Evolutionary conservation across 2,888 invertebrate genomes (phyloP).

Genomic region (Hipparchia sbordonii): DNA sequence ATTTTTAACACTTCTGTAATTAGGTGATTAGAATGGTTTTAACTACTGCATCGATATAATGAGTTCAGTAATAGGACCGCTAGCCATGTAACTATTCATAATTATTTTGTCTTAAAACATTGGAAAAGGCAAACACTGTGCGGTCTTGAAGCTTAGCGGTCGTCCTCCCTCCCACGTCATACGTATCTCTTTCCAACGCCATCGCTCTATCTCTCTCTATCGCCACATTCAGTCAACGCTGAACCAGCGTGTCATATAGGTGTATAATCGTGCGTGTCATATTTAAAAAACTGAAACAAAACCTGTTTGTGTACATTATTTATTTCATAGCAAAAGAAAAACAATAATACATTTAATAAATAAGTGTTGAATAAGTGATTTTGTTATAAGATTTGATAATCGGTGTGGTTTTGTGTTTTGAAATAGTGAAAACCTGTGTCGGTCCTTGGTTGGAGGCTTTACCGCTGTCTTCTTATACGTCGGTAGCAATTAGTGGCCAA

Average conservation of each 20-base stretch:
- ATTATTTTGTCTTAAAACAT: conserved; percentile 36
- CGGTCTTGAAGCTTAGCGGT: conserved; percentile 71
- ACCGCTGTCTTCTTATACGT: conserved; percentile 59
- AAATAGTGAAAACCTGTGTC: conserved; percentile 71
- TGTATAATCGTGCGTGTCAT: conserved; percentile 61
- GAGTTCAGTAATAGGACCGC: neutral
- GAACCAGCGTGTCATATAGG: conserved; percentile 67
- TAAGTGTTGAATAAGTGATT: conserved; percentile 44
- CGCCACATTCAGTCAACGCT: conserved; percentile 72
- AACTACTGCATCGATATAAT: too few relatives aligned
- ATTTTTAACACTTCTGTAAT: neutral
- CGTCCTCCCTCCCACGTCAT: conserved; percentile 73
- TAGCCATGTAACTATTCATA: conserved; percentile 34
- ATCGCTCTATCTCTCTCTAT: conserved; percentile 68
- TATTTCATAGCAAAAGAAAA: conserved; percentile 16
- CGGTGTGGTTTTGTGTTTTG: conserved; percentile 54
- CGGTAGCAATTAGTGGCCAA: conserved; percentile 56
- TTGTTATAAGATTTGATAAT: conserved; percentile 40
- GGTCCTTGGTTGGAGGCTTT: conserved; percentile 78
- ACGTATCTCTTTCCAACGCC: conserved; percentile 65
- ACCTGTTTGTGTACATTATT: conserved; percentile 54
- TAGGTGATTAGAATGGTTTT: too few relatives aligned
- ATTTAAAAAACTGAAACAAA: conserved; percentile 49
- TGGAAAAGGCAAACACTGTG: conserved; percentile 63
- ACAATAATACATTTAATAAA: conserved; percentile 24